phyloP scores from a whole-genome alignment of 2,888 invertebrate genomes.

The Hyposoter didymator region DNA sequence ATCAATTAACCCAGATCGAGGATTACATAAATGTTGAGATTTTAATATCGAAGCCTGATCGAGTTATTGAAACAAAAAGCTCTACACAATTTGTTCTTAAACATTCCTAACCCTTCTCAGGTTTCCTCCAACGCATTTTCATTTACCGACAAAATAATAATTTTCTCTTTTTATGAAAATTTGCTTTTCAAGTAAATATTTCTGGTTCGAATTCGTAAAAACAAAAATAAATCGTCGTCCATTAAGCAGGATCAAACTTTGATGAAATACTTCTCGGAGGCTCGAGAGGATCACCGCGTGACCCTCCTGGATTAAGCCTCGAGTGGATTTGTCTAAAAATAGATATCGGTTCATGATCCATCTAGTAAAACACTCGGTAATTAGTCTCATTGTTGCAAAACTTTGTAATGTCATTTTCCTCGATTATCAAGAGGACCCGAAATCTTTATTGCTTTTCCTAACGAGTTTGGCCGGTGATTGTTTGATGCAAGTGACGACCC shows the following conservation, averaged over 20 bases:
- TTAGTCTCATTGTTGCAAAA: not conserved
- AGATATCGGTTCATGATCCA: not conserved
- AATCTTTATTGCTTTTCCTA: not conserved
- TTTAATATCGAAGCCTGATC: conserved; percentile 33
- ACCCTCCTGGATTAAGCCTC: not conserved
- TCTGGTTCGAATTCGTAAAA: not conserved
- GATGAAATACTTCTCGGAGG: not conserved
- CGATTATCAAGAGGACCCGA: not conserved
- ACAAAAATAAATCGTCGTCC: not conserved
- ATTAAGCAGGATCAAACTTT: not conserved
- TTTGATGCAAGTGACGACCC: no score
- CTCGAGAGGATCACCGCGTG: not conserved
- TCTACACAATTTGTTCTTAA: not conserved
- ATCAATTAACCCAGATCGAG: conserved; percentile 27
- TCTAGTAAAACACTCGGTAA: conserved; percentile 1
- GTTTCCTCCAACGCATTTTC: not conserved
- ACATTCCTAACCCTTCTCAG: not conserved
- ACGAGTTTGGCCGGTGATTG: no score
- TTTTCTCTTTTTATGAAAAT: not conserved
- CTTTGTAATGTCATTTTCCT: not conserved
- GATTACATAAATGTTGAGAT: conserved; percentile 35
- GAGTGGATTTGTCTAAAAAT: conserved; percentile 5
- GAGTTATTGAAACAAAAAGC: not conserved
- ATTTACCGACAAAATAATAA: not conserved
- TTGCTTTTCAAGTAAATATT: conserved; percentile 2